phyloP scores from a whole-genome alignment of 2,113 vertebrate genomes.

The Laterallus jamaicensis region DNA sequence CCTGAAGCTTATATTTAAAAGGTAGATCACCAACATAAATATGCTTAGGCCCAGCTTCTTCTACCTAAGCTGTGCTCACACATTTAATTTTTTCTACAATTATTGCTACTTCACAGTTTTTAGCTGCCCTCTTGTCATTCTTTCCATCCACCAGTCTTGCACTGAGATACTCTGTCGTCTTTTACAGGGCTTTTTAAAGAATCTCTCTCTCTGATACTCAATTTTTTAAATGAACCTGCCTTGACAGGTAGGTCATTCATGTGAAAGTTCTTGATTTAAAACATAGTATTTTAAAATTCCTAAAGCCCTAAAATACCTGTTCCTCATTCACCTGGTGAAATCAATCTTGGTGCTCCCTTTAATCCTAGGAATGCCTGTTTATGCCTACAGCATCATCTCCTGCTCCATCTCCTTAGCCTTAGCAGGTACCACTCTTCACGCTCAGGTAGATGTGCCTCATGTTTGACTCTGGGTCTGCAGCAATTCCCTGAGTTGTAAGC shows the following conservation, averaged over 20 bases:
- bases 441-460: not conserved
- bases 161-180: not conserved
- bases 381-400: not conserved
- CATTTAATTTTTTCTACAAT: not conserved
- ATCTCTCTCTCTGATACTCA: not conserved
- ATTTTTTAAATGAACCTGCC: not conserved
- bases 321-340: not conserved
- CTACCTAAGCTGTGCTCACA: not conserved
- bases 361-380: not conserved
- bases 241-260: not conserved
- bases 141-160: not conserved
- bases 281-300: not conserved
- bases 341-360: not conserved
- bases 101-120: not conserved
- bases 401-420: not conserved
- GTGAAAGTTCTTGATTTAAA: not conserved
- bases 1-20: not conserved
- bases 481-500: not conserved
- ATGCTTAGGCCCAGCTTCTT: not conserved
- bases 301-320: not conserved
- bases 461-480: not conserved
- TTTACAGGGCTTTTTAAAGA: not conserved
- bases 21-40: not conserved
- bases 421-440: not conserved
- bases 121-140: not conserved